Evolutionary conservation across 2,113 vertebrate genomes (phyloP).

Genomic region (Emydura subglobosa): DNA sequence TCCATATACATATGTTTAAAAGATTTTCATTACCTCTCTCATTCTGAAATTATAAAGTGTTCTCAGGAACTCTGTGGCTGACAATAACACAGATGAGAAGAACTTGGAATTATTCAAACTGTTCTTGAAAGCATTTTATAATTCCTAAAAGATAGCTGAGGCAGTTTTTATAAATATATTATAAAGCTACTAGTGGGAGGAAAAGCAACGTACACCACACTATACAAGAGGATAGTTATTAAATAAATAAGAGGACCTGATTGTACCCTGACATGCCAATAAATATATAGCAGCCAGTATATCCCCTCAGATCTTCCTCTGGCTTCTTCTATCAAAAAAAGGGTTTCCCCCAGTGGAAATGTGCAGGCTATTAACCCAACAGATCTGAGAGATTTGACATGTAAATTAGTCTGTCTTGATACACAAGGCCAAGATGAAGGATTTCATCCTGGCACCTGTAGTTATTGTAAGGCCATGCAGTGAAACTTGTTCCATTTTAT

Average conservation of each 20-base stretch:
- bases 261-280: not conserved
- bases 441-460: constrained; percentile 45
- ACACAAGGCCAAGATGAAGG: constrained; percentile 39
- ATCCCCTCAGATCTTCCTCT: constrained; percentile 13
- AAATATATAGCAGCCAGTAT: not conserved
- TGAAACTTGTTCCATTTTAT: constrained; percentile 24
- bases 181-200: not conserved
- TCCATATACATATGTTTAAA: constrained; percentile 27
- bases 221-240: not conserved
- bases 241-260: not conserved
- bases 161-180: not conserved
- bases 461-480: constrained; percentile 22
- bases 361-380: constrained; percentile 16
- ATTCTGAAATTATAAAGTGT: constrained; percentile 7
- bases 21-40: not conserved
- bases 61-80: not conserved
- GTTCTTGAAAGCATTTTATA: not conserved
- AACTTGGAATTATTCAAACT: constrained; percentile 4
- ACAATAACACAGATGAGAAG: not conserved
- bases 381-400: constrained; percentile 42
- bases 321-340: constrained; percentile 8
- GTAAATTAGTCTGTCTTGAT: constrained; percentile 30
- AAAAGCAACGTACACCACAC: constrained; percentile 19
- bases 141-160: not conserved
- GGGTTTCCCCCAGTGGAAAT: not conserved